phyloP scores from a whole-genome alignment of 2,113 vertebrate species.

The Microtus ochrogaster region DNA sequence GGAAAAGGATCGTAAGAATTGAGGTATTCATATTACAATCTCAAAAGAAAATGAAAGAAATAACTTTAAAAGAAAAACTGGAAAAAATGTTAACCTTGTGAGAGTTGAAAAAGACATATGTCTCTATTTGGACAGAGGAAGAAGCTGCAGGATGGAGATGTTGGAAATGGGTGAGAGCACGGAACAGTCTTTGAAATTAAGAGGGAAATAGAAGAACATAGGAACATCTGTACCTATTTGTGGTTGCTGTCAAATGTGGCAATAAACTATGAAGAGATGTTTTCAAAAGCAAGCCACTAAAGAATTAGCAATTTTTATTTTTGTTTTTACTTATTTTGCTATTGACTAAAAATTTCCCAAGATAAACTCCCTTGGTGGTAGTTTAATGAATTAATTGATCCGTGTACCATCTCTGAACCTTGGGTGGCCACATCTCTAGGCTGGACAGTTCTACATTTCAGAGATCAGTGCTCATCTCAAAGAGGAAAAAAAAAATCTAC shows the following conservation, averaged over 20 bases:
- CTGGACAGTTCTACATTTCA: background rate
- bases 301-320: background rate
- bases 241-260: background rate
- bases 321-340: background rate
- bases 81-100: background rate
- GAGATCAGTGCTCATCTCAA: background rate
- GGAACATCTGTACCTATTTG: background rate
- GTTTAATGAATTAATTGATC: background rate
- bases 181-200: background rate
- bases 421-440: background rate
- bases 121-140: background rate
- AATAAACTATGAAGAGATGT: background rate
- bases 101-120: background rate
- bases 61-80: background rate
- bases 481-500: background rate
- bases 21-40: background rate
- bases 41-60: background rate
- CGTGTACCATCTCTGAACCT: background rate
- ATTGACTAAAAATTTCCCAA: background rate
- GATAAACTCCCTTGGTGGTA: background rate
- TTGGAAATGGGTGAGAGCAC: background rate
- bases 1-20: background rate
- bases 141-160: background rate
- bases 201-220: background rate
- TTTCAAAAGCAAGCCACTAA: background rate